phyloP scores from a whole-genome alignment of 2,113 vertebrate species.

The Potamarius usumacintae region DNA sequence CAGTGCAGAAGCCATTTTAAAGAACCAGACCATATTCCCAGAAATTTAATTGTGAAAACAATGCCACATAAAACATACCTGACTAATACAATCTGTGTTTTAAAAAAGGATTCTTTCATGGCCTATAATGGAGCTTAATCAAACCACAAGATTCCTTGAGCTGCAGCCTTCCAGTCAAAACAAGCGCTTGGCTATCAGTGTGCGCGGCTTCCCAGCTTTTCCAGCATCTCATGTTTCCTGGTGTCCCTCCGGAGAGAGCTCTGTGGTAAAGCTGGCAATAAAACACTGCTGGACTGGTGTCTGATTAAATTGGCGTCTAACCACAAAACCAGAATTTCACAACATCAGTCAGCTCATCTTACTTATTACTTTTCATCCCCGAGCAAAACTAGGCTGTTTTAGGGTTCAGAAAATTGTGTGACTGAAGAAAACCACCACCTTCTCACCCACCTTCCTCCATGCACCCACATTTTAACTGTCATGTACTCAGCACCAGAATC shows the following conservation, averaged over 20 bases:
- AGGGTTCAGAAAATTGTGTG: background rate
- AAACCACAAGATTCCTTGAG: background rate
- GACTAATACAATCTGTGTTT: background rate
- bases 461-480: background rate
- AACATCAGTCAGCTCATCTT: conserved; percentile 12
- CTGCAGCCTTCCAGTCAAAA: conserved; percentile 24
- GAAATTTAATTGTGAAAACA: background rate
- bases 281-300: conserved; percentile 48
- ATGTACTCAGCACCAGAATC: background rate
- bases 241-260: conserved; percentile 31
- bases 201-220: conserved; percentile 33
- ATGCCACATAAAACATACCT: background rate
- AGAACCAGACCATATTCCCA: background rate
- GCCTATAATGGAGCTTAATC: background rate
- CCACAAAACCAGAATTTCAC: conserved; percentile 39
- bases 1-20: too few species aligned
- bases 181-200: conserved; percentile 26
- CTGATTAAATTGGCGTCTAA: conserved; percentile 46
- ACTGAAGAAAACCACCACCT: background rate
- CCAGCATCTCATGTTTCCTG: conserved; percentile 44
- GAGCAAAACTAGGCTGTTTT: background rate
- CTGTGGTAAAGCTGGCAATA: conserved; percentile 40
- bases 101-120: background rate
- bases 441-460: background rate
- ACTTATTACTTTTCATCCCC: background rate